Evolutionary conservation across 2,113 vertebrate species (phyloP).

Genomic region (Tringa solitaria): DNA sequence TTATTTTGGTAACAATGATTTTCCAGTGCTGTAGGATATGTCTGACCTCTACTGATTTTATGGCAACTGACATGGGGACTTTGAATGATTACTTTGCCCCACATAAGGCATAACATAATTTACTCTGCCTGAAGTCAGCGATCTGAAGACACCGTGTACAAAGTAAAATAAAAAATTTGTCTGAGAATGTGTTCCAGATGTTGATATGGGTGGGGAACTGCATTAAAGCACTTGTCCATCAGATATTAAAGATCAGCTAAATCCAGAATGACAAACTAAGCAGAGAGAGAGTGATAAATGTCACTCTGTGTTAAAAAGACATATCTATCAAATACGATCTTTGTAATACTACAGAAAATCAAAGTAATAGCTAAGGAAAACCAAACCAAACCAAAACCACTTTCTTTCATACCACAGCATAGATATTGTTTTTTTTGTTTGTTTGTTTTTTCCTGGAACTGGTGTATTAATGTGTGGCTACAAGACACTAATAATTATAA

Average conservation of each 20-base stretch:
- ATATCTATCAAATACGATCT: neutral
- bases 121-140: neutral
- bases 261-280: neutral
- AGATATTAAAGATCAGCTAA: neutral
- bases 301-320: neutral
- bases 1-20: neutral
- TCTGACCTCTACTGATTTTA: conserved; percentile 17
- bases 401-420: neutral
- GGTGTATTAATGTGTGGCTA: neutral
- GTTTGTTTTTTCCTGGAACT: neutral
- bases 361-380: neutral
- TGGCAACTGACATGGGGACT: neutral
- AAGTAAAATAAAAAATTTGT: neutral
- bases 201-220: neutral
- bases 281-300: neutral
- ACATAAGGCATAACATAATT: neutral
- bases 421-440: neutral
- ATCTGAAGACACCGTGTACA: neutral
- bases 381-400: neutral
- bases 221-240: neutral
- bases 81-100: neutral
- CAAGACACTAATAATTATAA: neutral
- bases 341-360: neutral
- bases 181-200: conserved; percentile 7
- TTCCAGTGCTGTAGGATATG: conserved; percentile 3